Base-by-base conservation (phyloP, 2,888 invertebrate species). In the Ashinkailepas kermadecensis region DNA sequence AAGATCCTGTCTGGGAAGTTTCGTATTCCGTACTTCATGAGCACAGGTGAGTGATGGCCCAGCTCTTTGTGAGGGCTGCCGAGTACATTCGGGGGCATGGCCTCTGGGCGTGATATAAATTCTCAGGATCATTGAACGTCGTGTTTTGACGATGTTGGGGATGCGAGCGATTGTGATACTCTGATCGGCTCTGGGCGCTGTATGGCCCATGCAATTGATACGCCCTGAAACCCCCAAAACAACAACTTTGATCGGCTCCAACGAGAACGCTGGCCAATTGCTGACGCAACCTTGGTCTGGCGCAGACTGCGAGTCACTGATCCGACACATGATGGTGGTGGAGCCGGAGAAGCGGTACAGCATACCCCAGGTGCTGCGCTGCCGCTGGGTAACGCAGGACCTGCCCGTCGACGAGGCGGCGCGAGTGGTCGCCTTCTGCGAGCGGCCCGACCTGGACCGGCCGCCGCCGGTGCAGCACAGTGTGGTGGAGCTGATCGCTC, bases 11-110 rank as follows among this genome's bases (percentile, higher is more conserved):
- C 95, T 82, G 98, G 98, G 84, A 91, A 96, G 88, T 97, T 97
- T 90, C 91, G 97, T 87, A 96, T 98, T 88, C 98, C 98, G 82
- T 98, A 95, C 89, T 98, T 97, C 89, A 97, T 98, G 96, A 96
- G 96, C 87, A 94, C 94, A 90, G 96, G 96, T 96, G 88, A 90
- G 90, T 86, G 79, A 82, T 39, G 39, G 39, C 39, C 39, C 39
- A 39, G 39, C 39, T 39, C 39, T 39, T 39, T 39, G 39, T 39
- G 39, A 3, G 39, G 39, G 39, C 4, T 3, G 1, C 39, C 39
- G 4, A 39, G 39, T 39, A 39, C 39, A 39, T 39, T 39, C 39
- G 39, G 39, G 39, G 39, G 39, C 39, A 39, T 39, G 39, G 39
- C 39, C 39, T 39, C 39, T 4, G 39, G 39, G 39, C 39, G 39